phyloP scores from a whole-genome alignment of 2,888 invertebrate genomes.

The Pegoplata infirma region DNA sequence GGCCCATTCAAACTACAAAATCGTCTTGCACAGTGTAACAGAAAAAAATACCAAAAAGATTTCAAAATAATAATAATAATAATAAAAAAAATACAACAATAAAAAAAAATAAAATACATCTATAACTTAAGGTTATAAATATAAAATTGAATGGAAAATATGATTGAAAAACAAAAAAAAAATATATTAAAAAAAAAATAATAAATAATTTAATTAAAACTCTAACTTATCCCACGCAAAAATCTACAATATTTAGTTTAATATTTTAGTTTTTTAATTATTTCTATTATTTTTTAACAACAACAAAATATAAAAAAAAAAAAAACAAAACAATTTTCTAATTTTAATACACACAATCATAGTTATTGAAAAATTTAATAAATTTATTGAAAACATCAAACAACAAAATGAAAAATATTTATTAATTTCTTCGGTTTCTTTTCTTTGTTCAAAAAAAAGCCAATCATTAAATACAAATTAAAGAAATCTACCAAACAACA shows the following conservation, averaged over 20 bases:
- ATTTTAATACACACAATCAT: constrained; percentile 58
- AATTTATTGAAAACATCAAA: constrained; percentile 44
- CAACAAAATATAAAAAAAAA: too few species aligned
- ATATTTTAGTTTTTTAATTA: constrained; percentile 27
- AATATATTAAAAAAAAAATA: constrained; percentile 19
- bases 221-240: constrained; percentile 63
- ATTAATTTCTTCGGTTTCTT: constrained; percentile 50
- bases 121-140: background rate
- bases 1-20: constrained; percentile 8
- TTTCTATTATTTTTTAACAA: constrained; percentile 28
- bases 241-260: constrained; percentile 58
- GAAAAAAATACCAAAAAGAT: constrained; percentile 17
- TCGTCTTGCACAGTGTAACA: too few species aligned
- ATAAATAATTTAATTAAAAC: constrained; percentile 49
- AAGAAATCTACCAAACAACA: constrained; percentile 53
- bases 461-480: constrained; percentile 48
- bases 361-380: constrained; percentile 56
- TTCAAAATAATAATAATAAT: background rate
- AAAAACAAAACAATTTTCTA: constrained; percentile 35
- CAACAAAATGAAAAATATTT: constrained; percentile 31
- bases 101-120: too few species aligned
- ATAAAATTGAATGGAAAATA: constrained; percentile 16
- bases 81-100: background rate
- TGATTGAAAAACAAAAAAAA: constrained; percentile 12
- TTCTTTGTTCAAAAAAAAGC: constrained; percentile 54